Conservation (phyloP, 2,113 vertebrate species). For the Pseudorasbora parva region DNA sequence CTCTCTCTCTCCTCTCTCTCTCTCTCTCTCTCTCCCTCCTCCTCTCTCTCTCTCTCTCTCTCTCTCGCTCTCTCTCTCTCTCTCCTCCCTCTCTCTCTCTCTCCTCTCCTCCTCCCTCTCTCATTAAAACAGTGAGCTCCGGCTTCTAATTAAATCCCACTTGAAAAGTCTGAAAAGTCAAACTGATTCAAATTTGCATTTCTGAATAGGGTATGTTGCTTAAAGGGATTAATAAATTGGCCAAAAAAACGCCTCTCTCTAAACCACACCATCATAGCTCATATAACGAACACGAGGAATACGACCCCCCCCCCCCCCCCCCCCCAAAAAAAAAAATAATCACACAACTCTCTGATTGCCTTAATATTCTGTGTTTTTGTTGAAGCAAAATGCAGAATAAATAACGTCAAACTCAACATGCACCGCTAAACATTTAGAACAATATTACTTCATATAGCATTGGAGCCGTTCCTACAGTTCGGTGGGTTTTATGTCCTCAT, state of each 20-base stretch:
- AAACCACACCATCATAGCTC: slow-evolving; percentile 61
- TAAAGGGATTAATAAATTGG: slow-evolving; percentile 83
- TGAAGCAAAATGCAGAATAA: neutral
- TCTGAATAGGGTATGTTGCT: slow-evolving; percentile 82
- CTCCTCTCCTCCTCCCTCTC: slow-evolving; percentile 76
- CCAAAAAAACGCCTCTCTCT: slow-evolving; percentile 73
- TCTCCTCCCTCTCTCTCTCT: slow-evolving; percentile 60
- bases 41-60: slow-evolving; percentile 83
- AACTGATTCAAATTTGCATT: slow-evolving; percentile 85
- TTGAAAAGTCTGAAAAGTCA: slow-evolving; percentile 84
- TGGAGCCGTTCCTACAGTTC: no score
- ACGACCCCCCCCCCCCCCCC: neutral
- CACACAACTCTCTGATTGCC: neutral
- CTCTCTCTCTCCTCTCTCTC: slow-evolving; percentile 63
- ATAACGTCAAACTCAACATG: neutral
- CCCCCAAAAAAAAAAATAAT: no score
- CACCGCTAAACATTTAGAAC: neutral
- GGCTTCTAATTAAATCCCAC: slow-evolving; percentile 85
- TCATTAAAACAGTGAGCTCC: slow-evolving; percentile 82
- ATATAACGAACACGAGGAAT: neutral
- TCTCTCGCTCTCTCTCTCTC: no score
- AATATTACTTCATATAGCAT: neutral
- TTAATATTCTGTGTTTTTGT: neutral
- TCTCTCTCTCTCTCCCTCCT: slow-evolving; percentile 57
- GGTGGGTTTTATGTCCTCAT: no score